Evolutionary conservation across 2,797 vertebrate species (phyloP).

Genomic region (Nannoperca obscura): DNA sequence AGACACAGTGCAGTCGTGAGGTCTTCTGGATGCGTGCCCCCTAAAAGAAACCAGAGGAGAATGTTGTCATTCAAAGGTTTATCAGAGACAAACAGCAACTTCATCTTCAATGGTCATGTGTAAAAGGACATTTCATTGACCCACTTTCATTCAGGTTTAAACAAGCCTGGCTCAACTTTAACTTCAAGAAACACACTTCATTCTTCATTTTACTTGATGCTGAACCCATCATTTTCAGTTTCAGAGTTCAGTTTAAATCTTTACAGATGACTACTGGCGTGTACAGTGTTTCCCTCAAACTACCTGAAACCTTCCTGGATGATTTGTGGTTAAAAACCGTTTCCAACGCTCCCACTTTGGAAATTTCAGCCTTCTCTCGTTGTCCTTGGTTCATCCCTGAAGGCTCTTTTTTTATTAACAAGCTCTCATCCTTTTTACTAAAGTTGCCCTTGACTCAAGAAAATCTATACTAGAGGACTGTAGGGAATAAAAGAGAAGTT

Average conservation of each 20-base stretch:
- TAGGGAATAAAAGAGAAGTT: conserved; percentile 33
- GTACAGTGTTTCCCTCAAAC: background rate
- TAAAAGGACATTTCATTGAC: background rate
- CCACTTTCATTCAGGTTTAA: conserved; percentile 11
- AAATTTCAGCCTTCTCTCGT: conserved; percentile 31
- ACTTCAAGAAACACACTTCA: background rate
- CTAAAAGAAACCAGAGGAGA: conserved; percentile 54
- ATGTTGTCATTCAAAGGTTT: conserved; percentile 55
- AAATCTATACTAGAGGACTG: conserved; percentile 44
- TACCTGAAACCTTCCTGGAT: conserved; percentile 3
- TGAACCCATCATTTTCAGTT: background rate
- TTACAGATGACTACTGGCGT: conserved; percentile 1
- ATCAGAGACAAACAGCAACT: conserved; percentile 62
- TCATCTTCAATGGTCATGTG: conserved; percentile 40
- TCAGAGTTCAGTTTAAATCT: background rate
- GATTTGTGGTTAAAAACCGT: conserved; percentile 14
- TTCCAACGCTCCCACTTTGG: background rate
- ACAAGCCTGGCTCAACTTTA: background rate
- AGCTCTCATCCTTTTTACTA: conserved; percentile 40
- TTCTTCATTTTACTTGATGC: background rate
- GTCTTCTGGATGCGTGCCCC: conserved; percentile 55
- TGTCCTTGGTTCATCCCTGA: conserved; percentile 53
- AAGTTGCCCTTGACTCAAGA: conserved; percentile 49
- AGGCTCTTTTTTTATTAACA: conserved; percentile 50
- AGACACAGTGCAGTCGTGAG: conserved; percentile 31